Conservation (phyloP, 2,113 vertebrate genomes). For the Amphiprion ocellaris region DNA sequence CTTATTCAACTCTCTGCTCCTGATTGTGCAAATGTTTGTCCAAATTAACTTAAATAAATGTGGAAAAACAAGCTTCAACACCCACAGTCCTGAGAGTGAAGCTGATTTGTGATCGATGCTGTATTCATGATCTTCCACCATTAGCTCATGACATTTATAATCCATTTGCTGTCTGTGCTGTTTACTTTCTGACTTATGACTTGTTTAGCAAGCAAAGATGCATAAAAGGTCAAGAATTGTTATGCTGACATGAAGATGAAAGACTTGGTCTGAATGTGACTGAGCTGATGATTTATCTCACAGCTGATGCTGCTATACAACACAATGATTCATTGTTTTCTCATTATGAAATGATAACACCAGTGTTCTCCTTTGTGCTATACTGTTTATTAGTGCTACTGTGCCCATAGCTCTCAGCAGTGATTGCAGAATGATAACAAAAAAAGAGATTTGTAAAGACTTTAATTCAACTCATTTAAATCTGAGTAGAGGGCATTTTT, state of each 20-base stretch:
- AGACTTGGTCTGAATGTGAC: not conserved
- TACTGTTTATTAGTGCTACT: not conserved
- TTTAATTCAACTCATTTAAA: too few relatives aligned
- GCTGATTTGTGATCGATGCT: not conserved
- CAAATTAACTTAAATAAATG: not conserved
- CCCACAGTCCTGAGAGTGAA: not conserved
- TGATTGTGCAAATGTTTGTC: not conserved
- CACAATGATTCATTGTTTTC: not conserved
- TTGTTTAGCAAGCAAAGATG: slow-evolving; percentile 27
- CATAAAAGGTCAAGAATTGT: slow-evolving; percentile 24
- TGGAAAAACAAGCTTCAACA: not conserved
- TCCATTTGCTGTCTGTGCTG: slow-evolving; percentile 14
- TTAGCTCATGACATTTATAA: slow-evolving; percentile 22
- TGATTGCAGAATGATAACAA: too few relatives aligned
- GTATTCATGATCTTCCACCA: not conserved
- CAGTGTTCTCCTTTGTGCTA: not conserved
- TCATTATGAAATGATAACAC: not conserved
- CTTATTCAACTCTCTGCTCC: too few relatives aligned
- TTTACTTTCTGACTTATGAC: slow-evolving; percentile 23
- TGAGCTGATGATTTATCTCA: not conserved
- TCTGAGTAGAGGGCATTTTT: too few relatives aligned
- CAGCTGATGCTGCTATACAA: not conserved
- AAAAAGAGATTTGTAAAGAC: too few relatives aligned
- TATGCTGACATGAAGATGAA: slow-evolving; percentile 1
- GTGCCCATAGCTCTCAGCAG: not conserved